Evolutionary conservation across 2,797 vertebrate genomes (phyloP), one percentile per base, ranked within the genome.

Genomic region (Amniataba percoides): DNA sequence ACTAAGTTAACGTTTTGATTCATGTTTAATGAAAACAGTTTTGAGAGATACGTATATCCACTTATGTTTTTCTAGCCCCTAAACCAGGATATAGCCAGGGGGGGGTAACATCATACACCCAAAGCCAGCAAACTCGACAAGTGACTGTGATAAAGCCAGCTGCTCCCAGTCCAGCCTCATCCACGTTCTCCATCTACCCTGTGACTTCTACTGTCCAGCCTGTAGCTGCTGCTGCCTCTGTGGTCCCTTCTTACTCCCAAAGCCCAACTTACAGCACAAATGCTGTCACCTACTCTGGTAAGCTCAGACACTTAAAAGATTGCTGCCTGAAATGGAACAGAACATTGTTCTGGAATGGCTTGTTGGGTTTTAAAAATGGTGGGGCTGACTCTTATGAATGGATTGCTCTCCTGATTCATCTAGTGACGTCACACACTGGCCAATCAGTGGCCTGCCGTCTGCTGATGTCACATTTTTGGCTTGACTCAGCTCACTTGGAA

Each of bases 121-220:
- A 99, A 95, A 96, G 96, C 75, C 98, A 98, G 93, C 98, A 98
- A 90, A 97, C 96, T 40, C 96, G 98, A 3, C 98, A 99, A 92
- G 98, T 99, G 89, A 99, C 98, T 16, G 97, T 98, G 82, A 99
- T 99, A 92, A 99, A 99, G 83, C 98, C 97, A 77, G 97, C 98
- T 46, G 97, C 97, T 45, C 98, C 97, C 67, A 99, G 96, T 93
- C 97, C 97, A 15, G 97, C 97, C 68, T 97, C 98, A 3, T 99
- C 98, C 7, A 98, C 98, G 0, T 99, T 98, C 93, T 98, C 98
- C 78, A 98, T 99, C 90, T 99, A 99, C 93, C 98, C 98, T 0
- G 97, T 99, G 68, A 98, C 97, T 51, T 99, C 98, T 14, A 96
- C 97, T 27, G 98, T 99, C 81, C 98, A 99, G 89, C 98, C 97